Percentiles rank a stretch among this genome's conserved stretches.
phyloP scores from a whole-genome alignment of 2,888 invertebrate genomes.

The Drosophila demipolita region DNA sequence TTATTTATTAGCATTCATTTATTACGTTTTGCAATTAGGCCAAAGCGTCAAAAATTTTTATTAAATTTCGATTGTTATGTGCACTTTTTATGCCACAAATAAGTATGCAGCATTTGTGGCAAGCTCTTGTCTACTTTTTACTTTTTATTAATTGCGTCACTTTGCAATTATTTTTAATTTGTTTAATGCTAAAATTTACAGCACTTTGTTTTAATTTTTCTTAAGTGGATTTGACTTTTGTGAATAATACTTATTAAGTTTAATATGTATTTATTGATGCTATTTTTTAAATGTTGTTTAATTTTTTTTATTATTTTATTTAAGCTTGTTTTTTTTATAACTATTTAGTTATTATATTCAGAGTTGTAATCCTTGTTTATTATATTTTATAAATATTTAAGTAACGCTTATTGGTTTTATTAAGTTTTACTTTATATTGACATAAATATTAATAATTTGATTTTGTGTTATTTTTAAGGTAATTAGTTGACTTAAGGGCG shows the following conservation, averaged over 20 bases:
- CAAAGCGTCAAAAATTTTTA: conserved; percentile 33
- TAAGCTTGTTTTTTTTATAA: neutral
- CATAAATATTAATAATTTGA: neutral
- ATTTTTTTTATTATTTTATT: neutral
- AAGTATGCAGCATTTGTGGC: conserved; percentile 8
- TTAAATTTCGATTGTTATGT: conserved; percentile 28
- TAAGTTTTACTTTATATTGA: neutral
- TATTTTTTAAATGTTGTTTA: neutral
- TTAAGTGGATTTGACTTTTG: neutral
- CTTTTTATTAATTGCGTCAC: conserved; percentile 18
- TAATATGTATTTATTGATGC: neutral
- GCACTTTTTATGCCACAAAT: conserved; percentile 7
- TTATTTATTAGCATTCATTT: conserved; percentile 12
- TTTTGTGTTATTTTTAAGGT: neutral
- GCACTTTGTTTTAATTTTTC: neutral
- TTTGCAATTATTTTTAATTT: neutral
- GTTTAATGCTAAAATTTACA: neutral
- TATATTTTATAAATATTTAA: neutral
- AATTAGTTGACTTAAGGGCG: conserved; percentile 15
- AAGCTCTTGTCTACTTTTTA: neutral
- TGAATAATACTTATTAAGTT: neutral
- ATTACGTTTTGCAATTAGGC: conserved; percentile 18
- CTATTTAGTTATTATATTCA: neutral
- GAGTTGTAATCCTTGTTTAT: neutral
- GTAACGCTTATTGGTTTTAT: neutral